Evolutionary conservation across 2,888 invertebrate species (phyloP).

Genomic region (Apeira syringaria): DNA sequence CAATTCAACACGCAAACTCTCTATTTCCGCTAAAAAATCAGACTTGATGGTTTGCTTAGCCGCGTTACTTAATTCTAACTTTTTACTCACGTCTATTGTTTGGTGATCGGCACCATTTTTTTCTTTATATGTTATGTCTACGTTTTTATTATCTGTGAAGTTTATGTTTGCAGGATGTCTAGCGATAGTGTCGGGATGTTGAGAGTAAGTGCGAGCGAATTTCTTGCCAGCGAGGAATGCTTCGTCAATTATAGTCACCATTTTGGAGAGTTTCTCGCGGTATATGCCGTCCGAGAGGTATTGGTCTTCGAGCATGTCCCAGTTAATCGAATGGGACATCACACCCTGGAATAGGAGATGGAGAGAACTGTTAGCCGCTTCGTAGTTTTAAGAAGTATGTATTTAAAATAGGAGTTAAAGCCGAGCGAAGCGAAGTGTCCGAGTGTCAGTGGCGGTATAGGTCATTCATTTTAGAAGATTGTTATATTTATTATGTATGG

Average conservation of each 20-base stretch:
- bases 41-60: constrained; percentile 38
- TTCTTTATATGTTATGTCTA: constrained; percentile 63
- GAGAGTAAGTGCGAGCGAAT: constrained; percentile 86
- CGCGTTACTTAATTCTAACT: constrained; percentile 44
- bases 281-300: constrained; percentile 92
- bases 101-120: constrained; percentile 30
- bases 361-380: too few species aligned
- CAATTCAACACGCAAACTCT: constrained; percentile 52
- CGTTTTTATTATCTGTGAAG: constrained; percentile 33
- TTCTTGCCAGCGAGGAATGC: constrained; percentile 89
- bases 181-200: constrained; percentile 15
- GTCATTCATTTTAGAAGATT: too few species aligned
- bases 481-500: too few species aligned
- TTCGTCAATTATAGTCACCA: constrained; percentile 92
- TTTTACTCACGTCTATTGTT: constrained; percentile 45
- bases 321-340: constrained; percentile 97
- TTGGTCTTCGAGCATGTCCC: constrained; percentile 95
- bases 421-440: too few species aligned
- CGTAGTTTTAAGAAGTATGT: too few species aligned
- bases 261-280: constrained; percentile 92
- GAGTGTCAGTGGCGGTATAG: too few species aligned
- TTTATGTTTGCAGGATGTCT: constrained; percentile 27
- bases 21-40: constrained; percentile 38
- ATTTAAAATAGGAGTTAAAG: too few species aligned
- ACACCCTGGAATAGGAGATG: constrained; percentile 94